Evolutionary conservation across 2,797 vertebrate species (phyloP).

Genomic region (Poecilia gillii): DNA sequence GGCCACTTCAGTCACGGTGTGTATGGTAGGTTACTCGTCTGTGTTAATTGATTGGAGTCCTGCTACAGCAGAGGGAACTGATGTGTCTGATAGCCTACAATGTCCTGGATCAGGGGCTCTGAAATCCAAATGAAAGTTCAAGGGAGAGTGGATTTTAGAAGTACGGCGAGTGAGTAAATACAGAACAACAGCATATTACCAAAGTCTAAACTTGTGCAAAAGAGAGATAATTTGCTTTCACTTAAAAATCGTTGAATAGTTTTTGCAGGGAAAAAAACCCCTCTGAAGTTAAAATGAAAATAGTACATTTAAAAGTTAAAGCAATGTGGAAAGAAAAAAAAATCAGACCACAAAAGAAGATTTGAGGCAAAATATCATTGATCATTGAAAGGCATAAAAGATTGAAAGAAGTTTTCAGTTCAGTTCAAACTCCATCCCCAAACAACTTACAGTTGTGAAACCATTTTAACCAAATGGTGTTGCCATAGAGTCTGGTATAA

Average conservation of each 20-base stretch:
- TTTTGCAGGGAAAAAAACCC: constrained; percentile 11
- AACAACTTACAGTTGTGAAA: background rate
- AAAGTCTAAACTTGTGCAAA: background rate
- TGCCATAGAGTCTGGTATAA: background rate
- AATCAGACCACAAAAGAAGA: background rate
- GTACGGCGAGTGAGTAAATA: constrained; percentile 7
- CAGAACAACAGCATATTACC: background rate
- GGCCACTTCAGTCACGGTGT: constrained; percentile 77
- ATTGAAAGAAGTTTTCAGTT: background rate
- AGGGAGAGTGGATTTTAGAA: constrained; percentile 22
- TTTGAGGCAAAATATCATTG: background rate
- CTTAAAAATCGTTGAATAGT: background rate
- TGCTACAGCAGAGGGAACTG: constrained; percentile 87
- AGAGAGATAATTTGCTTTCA: background rate
- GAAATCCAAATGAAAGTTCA: constrained; percentile 61
- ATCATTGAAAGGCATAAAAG: background rate
- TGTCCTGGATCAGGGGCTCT: constrained; percentile 68
- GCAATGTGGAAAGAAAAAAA: background rate
- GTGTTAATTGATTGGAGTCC: constrained; percentile 95
- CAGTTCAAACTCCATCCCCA: background rate
- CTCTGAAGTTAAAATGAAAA: background rate
- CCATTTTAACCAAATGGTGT: background rate
- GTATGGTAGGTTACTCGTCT: constrained; percentile 87
- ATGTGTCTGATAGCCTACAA: constrained; percentile 90
- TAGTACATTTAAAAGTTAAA: background rate